phyloP scores from a whole-genome alignment of 2,113 vertebrate species.

The Leptobrachium ailaonicum region DNA sequence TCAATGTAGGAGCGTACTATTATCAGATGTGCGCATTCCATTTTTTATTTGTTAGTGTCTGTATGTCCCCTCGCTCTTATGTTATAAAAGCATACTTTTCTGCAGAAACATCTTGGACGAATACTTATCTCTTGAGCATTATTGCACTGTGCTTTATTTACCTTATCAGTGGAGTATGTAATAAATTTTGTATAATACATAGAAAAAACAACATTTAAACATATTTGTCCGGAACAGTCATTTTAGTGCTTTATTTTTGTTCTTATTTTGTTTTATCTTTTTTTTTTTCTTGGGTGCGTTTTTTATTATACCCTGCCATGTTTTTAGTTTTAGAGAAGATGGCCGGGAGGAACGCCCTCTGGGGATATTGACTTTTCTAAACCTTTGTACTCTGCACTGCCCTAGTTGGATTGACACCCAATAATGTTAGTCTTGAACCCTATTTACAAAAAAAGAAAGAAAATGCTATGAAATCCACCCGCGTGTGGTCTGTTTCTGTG shows the following conservation, averaged over 20 bases:
- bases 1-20: slow-evolving; percentile 52
- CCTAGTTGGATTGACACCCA: slow-evolving; percentile 99
- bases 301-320: slow-evolving; percentile 77
- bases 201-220: slow-evolving; percentile 66
- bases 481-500: slow-evolving; percentile 78
- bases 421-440: slow-evolving; percentile 96
- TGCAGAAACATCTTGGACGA: slow-evolving; percentile 58
- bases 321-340: slow-evolving; percentile 77
- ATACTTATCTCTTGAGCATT: slow-evolving; percentile 72
- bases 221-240: slow-evolving; percentile 74
- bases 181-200: slow-evolving; percentile 77
- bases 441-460: slow-evolving; percentile 86
- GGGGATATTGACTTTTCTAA: slow-evolving; percentile 99
- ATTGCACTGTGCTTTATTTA: slow-evolving; percentile 89
- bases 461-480: slow-evolving; percentile 85
- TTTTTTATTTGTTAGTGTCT: slow-evolving; percentile 82
- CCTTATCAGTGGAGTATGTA: slow-evolving; percentile 75
- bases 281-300: slow-evolving; percentile 38
- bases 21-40: slow-evolving; percentile 99
- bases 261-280: slow-evolving; percentile 61
- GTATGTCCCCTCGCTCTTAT: slow-evolving; percentile 60
- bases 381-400: slow-evolving; percentile 99
- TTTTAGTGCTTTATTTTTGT: slow-evolving; percentile 79
- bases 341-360: slow-evolving; percentile 73
- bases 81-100: slow-evolving; percentile 60